Conservation (phyloP, 2,797 vertebrate species). For the Liasis olivaceus region DNA sequence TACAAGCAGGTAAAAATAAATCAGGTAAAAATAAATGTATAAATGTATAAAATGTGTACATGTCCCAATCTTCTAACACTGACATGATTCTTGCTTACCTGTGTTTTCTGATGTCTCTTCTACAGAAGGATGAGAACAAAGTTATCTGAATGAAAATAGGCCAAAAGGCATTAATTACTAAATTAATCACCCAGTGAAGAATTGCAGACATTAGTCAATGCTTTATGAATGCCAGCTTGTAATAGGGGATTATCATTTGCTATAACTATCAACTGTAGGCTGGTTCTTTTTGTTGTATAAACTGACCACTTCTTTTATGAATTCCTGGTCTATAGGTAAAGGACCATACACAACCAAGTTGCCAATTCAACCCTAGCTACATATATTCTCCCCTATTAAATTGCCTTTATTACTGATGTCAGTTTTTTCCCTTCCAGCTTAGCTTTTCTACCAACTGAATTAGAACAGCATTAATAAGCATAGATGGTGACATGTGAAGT, state of each 20-base stretch:
- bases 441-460: background rate
- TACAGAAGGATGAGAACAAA: background rate
- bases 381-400: background rate
- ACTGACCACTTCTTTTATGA: background rate
- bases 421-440: background rate
- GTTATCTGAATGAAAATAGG: slow-evolving; percentile 6
- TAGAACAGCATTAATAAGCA: background rate
- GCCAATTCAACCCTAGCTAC: background rate
- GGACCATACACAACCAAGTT: slow-evolving; percentile 23
- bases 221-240: background rate
- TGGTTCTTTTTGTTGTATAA: background rate
- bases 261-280: background rate
- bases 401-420: background rate
- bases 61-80: too few relatives aligned
- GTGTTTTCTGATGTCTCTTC: background rate
- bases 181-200: slow-evolving; percentile 22
- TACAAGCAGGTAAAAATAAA: too few relatives aligned
- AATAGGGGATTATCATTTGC: slow-evolving; percentile 4
- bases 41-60: too few relatives aligned
- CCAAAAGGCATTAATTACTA: slow-evolving; percentile 9
- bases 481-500: background rate
- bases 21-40: too few relatives aligned
- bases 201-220: background rate
- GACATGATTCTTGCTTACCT: background rate
- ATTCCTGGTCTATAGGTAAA: slow-evolving; percentile 45